Percentiles rank a stretch among this genome's conserved stretches.
phyloP scores from a whole-genome alignment of 2,888 invertebrate genomes.

The Bellardia bayeri region DNA sequence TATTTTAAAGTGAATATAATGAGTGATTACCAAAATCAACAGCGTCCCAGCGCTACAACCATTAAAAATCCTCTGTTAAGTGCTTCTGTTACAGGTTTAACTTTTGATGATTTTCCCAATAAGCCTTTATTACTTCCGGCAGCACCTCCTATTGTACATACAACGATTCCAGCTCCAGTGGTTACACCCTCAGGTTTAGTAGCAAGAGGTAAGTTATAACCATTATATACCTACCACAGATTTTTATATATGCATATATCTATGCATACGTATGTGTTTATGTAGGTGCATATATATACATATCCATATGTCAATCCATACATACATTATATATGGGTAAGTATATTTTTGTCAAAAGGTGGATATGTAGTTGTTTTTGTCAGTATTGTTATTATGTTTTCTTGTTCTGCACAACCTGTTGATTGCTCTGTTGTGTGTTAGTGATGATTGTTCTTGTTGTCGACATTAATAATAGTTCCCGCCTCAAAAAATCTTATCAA shows the following conservation, averaged over 20 bases:
- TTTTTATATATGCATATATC: not conserved
- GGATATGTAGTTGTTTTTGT: not conserved
- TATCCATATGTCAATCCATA: too few species aligned
- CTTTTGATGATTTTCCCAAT: conserved; percentile 90
- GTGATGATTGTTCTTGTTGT: not conserved
- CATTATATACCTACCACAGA: not conserved
- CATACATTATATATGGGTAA: too few species aligned
- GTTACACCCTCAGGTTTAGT: conserved; percentile 74
- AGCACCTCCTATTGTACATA: conserved; percentile 82
- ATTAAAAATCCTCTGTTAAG: conserved; percentile 89
- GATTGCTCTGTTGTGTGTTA: not conserved
- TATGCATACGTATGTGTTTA: not conserved
- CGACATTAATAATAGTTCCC: not conserved
- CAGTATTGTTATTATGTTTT: not conserved
- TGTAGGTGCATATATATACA: not conserved
- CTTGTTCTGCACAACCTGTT: conserved; percentile 33
- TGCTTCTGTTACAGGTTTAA: conserved; percentile 89
- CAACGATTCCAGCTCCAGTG: conserved; percentile 70
- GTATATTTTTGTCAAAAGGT: not conserved
- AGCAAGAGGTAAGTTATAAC: conserved; percentile 60
- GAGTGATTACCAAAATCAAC: conserved; percentile 65
- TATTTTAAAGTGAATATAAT: conserved; percentile 47
- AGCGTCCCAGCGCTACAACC: conserved; percentile 54
- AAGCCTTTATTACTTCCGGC: conserved; percentile 90
- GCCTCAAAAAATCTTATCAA: conserved; percentile 21